These are phyloP conservation scores for Saccostrea cuccullata DNA, from an alignment of 1,140 invertebrate genomes.

Conservation along the genomic window DNA sequence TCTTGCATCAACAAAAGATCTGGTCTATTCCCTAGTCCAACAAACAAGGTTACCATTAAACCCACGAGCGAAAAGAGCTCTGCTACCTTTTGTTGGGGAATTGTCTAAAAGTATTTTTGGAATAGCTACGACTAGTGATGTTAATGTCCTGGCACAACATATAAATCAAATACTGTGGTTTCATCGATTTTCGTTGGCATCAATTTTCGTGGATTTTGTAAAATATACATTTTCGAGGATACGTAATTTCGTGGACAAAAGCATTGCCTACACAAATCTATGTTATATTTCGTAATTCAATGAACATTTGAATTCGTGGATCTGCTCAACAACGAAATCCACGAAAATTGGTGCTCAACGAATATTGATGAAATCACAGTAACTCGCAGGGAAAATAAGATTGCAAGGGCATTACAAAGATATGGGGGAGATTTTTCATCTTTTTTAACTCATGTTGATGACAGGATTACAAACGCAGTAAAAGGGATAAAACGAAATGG, in stretches of 20 bases:
- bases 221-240: too few relatives aligned
- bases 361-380: too few relatives aligned
- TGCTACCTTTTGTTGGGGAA: not conserved
- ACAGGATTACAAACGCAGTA: not conserved
- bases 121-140: not conserved
- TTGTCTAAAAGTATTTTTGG: not conserved
- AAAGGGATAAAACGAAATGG: not conserved
- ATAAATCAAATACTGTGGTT: slow-evolving; percentile 42
- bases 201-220: too few relatives aligned
- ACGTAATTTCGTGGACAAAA: too few relatives aligned
- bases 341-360: too few relatives aligned
- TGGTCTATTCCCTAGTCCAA: not conserved
- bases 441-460: slow-evolving; percentile 27
- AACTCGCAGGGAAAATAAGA: not conserved
- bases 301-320: too few relatives aligned
- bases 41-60: not conserved
- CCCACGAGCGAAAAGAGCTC: not conserved
- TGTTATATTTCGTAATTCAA: too few relatives aligned
- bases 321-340: too few relatives aligned
- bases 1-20: not conserved
- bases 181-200: too few relatives aligned
- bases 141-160: slow-evolving; percentile 31
- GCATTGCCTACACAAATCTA: too few relatives aligned
- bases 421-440: slow-evolving; percentile 40
- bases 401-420: slow-evolving; percentile 6